Evolutionary conservation across 2,113 vertebrate species (phyloP), one percentile per base, ranked within the genome.

Genomic region (Microtus richardsoni): DNA sequence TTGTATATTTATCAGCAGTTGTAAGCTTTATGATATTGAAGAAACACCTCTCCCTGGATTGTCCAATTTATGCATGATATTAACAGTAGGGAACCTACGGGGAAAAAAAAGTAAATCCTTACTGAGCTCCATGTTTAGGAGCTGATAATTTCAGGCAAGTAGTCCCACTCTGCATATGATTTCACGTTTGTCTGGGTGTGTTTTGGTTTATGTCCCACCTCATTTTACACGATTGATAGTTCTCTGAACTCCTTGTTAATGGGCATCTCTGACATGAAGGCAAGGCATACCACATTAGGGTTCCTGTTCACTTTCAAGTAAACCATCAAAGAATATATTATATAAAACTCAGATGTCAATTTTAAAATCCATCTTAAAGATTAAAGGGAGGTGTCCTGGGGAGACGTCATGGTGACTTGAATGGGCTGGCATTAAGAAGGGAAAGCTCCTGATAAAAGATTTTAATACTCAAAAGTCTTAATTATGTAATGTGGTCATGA

Each of bases 331-430:
- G 85, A 96, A 92, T 95, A 94, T 95, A 75, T 92, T 93, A 85
- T 58, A 91, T 75, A 89, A 83, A 96, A 85, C 71, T 79, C 36
- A 49, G 96, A 95, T 97, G 44, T 70, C 90, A 96, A 93, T 96
- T 97, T 97, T 47, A 91, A 95, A 97, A 95, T 96, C 94, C 92
- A 97, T 93, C 95, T 95, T 68, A 95, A 95, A 96, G 88, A 93
- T 97, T 95, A 95, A 24, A 96, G 91, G 14, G 83, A 87, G 44
- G 77, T 91, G 83, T 95, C 82, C 80, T 86, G 49, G 73, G 78
- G 82, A 97, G 92, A 94, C 95, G 77, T 82, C 78, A 89, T 91
- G 92, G 95, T 95, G 92, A 96, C 78, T 95, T 70, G 86, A 92
- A 95, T 44, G 79, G 74, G n/a, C 84, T 97, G 92, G 62, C 70